Percentiles rank a stretch among this genome's conserved stretches.
phyloP scores from a whole-genome alignment of 2,797 vertebrate genomes.

The Pseudocheirus occidentalis region DNA sequence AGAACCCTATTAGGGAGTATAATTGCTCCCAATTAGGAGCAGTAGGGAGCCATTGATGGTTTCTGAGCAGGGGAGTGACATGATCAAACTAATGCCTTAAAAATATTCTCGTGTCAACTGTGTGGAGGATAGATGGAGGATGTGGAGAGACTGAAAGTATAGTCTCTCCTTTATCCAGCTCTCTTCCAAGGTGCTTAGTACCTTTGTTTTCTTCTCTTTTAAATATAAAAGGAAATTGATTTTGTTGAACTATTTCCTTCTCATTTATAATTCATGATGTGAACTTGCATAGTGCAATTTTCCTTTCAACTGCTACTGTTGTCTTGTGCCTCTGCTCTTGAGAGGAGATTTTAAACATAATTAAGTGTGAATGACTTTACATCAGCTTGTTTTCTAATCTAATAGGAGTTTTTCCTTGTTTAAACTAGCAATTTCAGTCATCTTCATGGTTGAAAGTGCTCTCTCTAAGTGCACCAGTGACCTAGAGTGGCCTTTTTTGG shows the following conservation, averaged over 20 bases:
- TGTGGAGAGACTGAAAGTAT: background rate
- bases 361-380: constrained; percentile 70
- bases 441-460: constrained; percentile 41
- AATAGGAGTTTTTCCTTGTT: constrained; percentile 73
- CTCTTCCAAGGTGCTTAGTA: background rate
- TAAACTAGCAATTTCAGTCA: constrained; percentile 70
- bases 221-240: constrained; percentile 56
- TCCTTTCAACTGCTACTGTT: constrained; percentile 73
- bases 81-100: background rate
- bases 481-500: background rate
- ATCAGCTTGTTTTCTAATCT: constrained; percentile 65
- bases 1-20: background rate
- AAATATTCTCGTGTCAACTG: background rate
- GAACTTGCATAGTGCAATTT: constrained; percentile 72
- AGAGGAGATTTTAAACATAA: constrained; percentile 79
- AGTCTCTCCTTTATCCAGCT: background rate
- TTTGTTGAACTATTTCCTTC: constrained; percentile 76
- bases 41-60: background rate
- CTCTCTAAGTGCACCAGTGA: background rate
- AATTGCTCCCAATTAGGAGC: background rate
- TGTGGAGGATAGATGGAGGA: background rate
- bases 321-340: constrained; percentile 64
- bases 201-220: constrained; percentile 50
- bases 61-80: background rate
- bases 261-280: constrained; percentile 73